Percentiles rank a stretch among this genome's conserved stretches.
phyloP scores from a whole-genome alignment of 2,113 vertebrate genomes.

The Seriola quinqueradiata region DNA sequence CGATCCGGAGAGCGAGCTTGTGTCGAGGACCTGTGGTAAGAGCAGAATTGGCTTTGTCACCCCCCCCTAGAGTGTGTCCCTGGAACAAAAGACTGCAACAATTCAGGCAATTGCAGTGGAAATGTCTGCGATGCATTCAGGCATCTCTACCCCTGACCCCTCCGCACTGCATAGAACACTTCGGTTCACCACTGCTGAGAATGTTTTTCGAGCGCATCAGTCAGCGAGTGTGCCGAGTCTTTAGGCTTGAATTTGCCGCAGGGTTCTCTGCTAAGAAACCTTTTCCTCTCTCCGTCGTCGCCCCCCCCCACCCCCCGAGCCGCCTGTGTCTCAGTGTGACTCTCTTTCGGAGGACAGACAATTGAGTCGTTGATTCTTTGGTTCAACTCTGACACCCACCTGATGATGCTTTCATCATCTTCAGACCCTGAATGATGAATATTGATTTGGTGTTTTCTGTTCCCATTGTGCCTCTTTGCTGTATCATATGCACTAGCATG shows the following conservation, averaged over 20 bases:
- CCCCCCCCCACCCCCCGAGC: slow-evolving; percentile 6
- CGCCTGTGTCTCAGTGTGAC: slow-evolving; percentile 6
- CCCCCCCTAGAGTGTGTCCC: slow-evolving; percentile 28
- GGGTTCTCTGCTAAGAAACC: slow-evolving; percentile 47
- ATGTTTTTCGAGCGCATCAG: slow-evolving; percentile 61
- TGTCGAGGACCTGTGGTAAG: slow-evolving; percentile 46
- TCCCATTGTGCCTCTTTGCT: slow-evolving; percentile 12
- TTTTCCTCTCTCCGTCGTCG: slow-evolving; percentile 23
- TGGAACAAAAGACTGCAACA: slow-evolving; percentile 54
- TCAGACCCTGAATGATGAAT: slow-evolving; percentile 38
- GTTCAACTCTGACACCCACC: slow-evolving; percentile 41
- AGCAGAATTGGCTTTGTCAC: slow-evolving; percentile 58
- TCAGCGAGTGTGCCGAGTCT: slow-evolving; percentile 54
- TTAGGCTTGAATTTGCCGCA: slow-evolving; percentile 53
- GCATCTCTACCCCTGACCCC: slow-evolving; percentile 52
- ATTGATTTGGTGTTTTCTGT: slow-evolving; percentile 39
- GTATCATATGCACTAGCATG: neutral
- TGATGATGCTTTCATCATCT: slow-evolving; percentile 50
- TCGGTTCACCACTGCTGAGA: slow-evolving; percentile 35
- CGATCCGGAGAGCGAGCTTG: slow-evolving; percentile 37
- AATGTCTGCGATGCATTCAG: slow-evolving; percentile 50
- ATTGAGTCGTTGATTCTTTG: slow-evolving; percentile 45
- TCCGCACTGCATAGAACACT: slow-evolving; percentile 18
- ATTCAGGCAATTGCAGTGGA: slow-evolving; percentile 51
- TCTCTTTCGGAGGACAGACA: slow-evolving; percentile 40